Conservation (phyloP, 2,113 vertebrate species). For the Percina caprodes region DNA sequence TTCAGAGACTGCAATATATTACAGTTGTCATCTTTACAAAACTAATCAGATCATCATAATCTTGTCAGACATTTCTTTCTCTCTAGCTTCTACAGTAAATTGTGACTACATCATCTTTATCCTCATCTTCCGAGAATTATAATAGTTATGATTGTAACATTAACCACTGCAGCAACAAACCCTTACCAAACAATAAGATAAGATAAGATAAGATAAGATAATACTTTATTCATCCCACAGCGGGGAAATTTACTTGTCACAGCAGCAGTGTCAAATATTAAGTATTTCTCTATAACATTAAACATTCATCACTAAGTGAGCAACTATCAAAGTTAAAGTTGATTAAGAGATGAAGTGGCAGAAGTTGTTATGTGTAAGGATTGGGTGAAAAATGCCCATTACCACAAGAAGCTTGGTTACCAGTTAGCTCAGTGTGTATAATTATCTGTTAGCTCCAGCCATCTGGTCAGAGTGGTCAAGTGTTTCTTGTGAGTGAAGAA, state of each 20-base stretch:
- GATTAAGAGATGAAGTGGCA: not conserved
- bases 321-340: not conserved
- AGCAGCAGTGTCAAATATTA: not conserved
- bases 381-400: not conserved
- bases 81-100: not conserved
- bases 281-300: not conserved
- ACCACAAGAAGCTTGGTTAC: too few relatives aligned
- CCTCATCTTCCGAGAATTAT: not conserved
- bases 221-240: too few relatives aligned
- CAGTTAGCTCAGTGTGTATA: not conserved
- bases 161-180: not conserved
- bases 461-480: not conserved
- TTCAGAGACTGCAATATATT: conserved; percentile 5
- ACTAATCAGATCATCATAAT: not conserved
- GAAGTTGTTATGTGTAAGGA: not conserved
- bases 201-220: too few relatives aligned
- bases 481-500: not conserved
- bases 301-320: not conserved
- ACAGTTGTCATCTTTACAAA: not conserved
- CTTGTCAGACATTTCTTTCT: not conserved
- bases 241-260: too few relatives aligned
- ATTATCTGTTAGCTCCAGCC: not conserved
- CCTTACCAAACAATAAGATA: too few relatives aligned
- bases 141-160: not conserved
- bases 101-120: conserved; percentile 1